Conservation (phyloP, 2,888 invertebrate species). For the Bimastos eiseni region DNA sequence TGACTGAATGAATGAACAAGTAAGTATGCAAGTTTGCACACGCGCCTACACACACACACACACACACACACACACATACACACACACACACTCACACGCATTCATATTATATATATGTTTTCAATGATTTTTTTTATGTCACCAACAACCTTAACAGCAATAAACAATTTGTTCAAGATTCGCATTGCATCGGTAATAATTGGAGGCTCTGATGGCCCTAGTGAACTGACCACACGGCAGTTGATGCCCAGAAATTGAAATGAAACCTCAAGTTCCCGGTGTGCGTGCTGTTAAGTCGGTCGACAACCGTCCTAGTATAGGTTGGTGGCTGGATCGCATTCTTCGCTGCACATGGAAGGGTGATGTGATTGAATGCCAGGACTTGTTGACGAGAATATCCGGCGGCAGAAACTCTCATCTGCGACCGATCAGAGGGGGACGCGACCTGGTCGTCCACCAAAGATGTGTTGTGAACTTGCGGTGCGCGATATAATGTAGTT, state of each 20-base stretch:
- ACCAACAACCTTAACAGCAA: no score
- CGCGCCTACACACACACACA: no score
- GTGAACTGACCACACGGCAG: not conserved
- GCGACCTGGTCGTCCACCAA: not conserved
- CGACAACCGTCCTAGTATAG: not conserved
- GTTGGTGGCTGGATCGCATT: not conserved
- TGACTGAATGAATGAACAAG: no score
- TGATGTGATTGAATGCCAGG: not conserved
- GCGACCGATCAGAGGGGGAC: not conserved
- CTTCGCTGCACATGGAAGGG: not conserved
- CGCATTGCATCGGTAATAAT: no score
- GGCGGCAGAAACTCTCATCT: not conserved
- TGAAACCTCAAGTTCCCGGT: not conserved
- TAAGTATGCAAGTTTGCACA: no score
- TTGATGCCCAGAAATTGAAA: not conserved
- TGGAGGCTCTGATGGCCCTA: not conserved
- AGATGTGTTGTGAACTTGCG: not conserved
- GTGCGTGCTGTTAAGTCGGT: not conserved
- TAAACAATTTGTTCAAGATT: no score
- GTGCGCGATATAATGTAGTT: not conserved
- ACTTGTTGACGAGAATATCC: not conserved
- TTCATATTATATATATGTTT: no score
- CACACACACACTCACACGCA: no score
- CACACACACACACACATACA: no score
- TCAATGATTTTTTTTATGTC: no score